Evolutionary conservation across 2,113 vertebrate genomes (phyloP).

Genomic region (Clarias gariepinus): DNA sequence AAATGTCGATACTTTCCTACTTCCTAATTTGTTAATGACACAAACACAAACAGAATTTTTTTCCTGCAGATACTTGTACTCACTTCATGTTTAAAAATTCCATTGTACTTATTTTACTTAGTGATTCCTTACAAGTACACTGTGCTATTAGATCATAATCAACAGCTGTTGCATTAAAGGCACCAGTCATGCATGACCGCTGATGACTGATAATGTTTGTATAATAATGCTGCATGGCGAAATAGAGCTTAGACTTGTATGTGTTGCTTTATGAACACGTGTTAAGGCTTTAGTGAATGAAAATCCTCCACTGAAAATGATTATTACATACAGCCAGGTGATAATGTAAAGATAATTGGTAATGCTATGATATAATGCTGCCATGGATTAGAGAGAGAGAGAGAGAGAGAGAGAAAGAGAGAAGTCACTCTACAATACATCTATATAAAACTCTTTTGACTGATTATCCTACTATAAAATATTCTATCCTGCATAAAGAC

Average conservation of each 20-base stretch:
- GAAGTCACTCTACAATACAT: neutral
- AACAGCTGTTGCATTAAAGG: neutral
- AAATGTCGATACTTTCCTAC: neutral
- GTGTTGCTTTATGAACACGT: neutral
- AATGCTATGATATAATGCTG: neutral
- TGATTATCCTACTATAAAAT: neutral
- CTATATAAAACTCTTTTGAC: neutral
- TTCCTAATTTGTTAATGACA: neutral
- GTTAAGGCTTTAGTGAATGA: neutral
- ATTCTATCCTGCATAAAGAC: neutral
- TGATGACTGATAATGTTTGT: neutral
- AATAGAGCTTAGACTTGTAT: neutral
- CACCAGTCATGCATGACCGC: neutral
- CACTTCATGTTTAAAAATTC: neutral
- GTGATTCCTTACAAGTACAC: neutral
- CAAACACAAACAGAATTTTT: neutral
- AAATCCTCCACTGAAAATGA: neutral
- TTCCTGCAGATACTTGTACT: neutral
- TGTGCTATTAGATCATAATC: neutral
- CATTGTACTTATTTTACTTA: neutral
- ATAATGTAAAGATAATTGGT: neutral
- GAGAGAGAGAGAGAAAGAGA: neutral
- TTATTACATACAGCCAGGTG: neutral
- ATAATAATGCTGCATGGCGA: neutral
- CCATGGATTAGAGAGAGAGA: neutral